Evolutionary conservation across 2,113 vertebrate species (phyloP).

Genomic region (Sterrhoptilus dennistouni): DNA sequence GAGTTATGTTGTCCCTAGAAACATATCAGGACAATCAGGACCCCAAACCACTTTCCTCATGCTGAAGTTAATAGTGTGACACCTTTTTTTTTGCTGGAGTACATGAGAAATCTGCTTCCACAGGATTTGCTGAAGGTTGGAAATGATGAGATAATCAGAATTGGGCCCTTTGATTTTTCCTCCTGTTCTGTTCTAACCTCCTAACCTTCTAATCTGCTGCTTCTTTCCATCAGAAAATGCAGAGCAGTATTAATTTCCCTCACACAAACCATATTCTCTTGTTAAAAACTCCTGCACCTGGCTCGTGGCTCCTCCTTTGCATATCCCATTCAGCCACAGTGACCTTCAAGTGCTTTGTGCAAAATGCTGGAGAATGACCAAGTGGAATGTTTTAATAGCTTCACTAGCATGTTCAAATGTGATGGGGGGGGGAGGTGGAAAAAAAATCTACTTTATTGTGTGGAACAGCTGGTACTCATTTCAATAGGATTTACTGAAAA

Average conservation of each 20-base stretch:
- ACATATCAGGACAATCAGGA: not conserved
- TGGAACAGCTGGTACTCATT: not conserved
- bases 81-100: not conserved
- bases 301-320: not conserved
- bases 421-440: no score
- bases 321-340: not conserved
- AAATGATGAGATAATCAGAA: not conserved
- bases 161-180: not conserved
- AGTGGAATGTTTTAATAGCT: not conserved
- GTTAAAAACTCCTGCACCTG: not conserved
- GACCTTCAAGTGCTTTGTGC: not conserved
- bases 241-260: not conserved
- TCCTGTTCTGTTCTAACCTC: not conserved
- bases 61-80: not conserved
- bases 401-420: not conserved
- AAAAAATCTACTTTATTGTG: not conserved
- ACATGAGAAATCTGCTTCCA: not conserved
- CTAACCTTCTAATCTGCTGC: not conserved
- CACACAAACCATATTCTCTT: not conserved
- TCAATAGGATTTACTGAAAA: not conserved
- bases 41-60: not conserved
- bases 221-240: not conserved
- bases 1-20: not conserved
- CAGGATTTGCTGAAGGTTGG: not conserved
- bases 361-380: conserved; percentile 2